These are phyloP conservation scores for Phalacrocorax aristotelis DNA, from an alignment of 2,113 vertebrate genomes.

Conservation along the genomic window DNA sequence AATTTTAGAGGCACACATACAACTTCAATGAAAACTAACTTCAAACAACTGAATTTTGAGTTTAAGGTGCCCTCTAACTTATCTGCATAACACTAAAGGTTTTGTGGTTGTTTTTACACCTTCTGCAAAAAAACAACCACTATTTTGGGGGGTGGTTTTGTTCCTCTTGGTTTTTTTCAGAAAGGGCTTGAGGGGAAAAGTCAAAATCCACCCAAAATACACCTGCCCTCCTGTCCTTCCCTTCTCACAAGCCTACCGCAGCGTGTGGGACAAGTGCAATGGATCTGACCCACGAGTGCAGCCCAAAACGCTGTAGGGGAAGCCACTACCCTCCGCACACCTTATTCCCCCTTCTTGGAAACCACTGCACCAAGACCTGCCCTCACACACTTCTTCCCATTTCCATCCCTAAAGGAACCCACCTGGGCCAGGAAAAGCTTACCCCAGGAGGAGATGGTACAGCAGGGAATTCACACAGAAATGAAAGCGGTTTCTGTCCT, in stretches of 20 bases:
- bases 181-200: not conserved
- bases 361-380: not conserved
- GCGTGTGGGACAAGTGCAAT: fast-evolving
- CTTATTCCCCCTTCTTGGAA: not conserved
- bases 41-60: not conserved
- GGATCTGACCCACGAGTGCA: fast-evolving
- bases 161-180: not conserved
- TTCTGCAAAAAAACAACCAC: not conserved
- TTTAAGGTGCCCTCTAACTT: not conserved
- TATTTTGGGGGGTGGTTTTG: not conserved
- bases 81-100: not conserved
- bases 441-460: not conserved
- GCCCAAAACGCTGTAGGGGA: not conserved
- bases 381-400: not conserved
- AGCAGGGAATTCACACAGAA: fast-evolving
- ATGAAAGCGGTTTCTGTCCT: fast-evolving
- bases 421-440: not conserved
- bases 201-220: not conserved
- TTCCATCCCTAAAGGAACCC: not conserved
- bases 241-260: not conserved
- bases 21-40: not conserved
- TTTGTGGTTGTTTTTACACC: not conserved
- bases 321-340: not conserved
- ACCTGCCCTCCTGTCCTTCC: not conserved
- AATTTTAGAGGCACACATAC: not conserved